Base-by-base conservation (phyloP, 2,888 invertebrate species). In the Lasius platythorax region DNA sequence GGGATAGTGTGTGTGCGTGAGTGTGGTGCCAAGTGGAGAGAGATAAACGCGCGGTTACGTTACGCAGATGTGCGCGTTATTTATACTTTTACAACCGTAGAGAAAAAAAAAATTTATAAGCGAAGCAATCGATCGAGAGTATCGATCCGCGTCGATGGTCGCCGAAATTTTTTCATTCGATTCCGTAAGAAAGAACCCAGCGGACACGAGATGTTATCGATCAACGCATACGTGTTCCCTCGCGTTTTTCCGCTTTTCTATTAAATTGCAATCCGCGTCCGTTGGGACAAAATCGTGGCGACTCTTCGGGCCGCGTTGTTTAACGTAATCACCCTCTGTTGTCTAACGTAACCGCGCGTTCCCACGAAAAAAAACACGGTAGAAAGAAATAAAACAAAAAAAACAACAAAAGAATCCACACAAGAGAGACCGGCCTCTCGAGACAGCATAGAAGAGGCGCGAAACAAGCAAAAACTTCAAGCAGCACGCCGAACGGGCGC, bases 331-430 rank as follows among this genome's bases (percentile, higher is more conserved):
- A 73, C 5, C 28, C 18, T 73, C 79, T 72, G 79, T 81, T 63
- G 68, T 61, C 84, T 83, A 87, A 88, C 90, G 90, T 88, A 91
- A 92, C 87, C 90, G 91, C 89, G 89, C 78, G 88, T 85, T 79
- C 83, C 82, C 84, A 74, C 46, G 46, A 81, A 73, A 73, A 46
- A 75, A 78, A 67, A 79, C 58, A 74, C 75, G 85, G 82, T 58
- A 83, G 82, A 84, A n/a, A 68, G 40, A 79, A 66, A 66, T 56
- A 83, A 64, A 58, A n/a, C 43, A 46, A 63, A 83, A 76, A 68
- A 30, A 79, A 53, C 18, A 33, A 64, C 28, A 46, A 43, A 56
- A 37, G 30, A 40, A 58, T 78, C 58, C 63, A 50, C 50, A 50
- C 50, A 81, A 76, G 58, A 76, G 66, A 61, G 63, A 74, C 64